phyloP scores from a whole-genome alignment of 2,113 vertebrate species.

The Arizona elegans region DNA sequence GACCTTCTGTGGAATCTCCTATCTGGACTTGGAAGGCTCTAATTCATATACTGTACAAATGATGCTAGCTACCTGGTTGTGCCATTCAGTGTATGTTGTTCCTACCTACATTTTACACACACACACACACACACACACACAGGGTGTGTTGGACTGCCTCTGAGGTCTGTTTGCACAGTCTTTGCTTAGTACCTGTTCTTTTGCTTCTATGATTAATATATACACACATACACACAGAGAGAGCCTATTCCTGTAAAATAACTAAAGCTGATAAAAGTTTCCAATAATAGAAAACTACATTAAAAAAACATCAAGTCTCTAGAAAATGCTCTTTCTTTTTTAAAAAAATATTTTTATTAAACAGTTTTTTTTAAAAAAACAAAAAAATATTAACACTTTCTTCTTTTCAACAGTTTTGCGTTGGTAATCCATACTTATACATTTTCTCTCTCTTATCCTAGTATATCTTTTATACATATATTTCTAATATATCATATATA shows the following conservation, averaged over 20 bases:
- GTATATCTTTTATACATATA: too few relatives aligned
- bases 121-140: background rate
- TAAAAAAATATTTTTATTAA: too few relatives aligned
- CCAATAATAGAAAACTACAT: background rate
- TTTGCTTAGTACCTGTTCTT: background rate
- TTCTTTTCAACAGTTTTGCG: too few relatives aligned
- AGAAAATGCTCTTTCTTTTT: background rate
- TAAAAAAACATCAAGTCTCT: background rate
- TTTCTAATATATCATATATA: too few relatives aligned
- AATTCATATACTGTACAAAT: background rate
- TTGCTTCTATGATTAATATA: background rate
- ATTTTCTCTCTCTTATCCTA: too few relatives aligned
- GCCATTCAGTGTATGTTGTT: background rate
- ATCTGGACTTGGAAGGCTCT: background rate
- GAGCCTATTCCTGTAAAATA: background rate
- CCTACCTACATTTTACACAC: background rate
- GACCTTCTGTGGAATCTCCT: background rate
- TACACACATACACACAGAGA: background rate
- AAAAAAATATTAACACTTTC: too few relatives aligned
- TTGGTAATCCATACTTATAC: too few relatives aligned
- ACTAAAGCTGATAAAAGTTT: slow-evolving; percentile 2
- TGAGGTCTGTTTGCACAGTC: background rate
- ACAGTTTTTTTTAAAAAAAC: too few relatives aligned
- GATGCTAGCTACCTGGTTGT: background rate
- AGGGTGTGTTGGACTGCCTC: background rate